Percentiles rank a stretch among this genome's conserved stretches.
These are phyloP conservation scores for Machaerirhynchus nigripectus DNA, from an alignment of 2,113 vertebrate species.

Conservation along the genomic window DNA sequence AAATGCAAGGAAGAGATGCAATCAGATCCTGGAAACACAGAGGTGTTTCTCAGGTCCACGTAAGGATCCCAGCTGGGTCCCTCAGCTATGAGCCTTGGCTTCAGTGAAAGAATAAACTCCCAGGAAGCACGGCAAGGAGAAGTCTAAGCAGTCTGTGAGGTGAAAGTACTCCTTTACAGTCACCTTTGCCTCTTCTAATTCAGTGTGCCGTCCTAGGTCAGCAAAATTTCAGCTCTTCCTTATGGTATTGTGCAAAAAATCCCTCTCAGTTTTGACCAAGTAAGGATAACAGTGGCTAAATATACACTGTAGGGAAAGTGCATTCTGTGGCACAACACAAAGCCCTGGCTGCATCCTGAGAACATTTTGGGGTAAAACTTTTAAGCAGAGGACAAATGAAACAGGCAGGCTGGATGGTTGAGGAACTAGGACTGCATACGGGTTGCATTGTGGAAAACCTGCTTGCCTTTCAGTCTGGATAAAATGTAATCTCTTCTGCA, in stretches of 20 bases:
- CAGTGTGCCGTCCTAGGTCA: neutral
- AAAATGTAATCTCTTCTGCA: neutral
- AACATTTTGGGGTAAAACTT: neutral
- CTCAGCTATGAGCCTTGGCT: neutral
- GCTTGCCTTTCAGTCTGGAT: neutral
- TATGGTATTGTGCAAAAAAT: neutral
- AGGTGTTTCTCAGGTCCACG: neutral
- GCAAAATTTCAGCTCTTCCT: neutral
- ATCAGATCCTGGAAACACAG: neutral
- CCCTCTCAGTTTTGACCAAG: rapidly evolving
- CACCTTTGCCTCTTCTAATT: neutral
- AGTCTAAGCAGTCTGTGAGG: neutral
- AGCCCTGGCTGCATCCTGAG: neutral
- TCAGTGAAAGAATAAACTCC: neutral
- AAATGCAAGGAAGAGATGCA: neutral
- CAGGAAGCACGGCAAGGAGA: neutral
- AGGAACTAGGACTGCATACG: neutral
- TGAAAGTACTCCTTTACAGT: neutral
- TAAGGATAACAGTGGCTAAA: neutral
- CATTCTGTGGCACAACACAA: neutral
- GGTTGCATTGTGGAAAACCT: rapidly evolving
- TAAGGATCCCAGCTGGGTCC: neutral
- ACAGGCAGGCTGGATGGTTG: neutral
- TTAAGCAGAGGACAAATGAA: neutral
- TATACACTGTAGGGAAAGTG: neutral